These are phyloP conservation scores for Encarsia formosa DNA, from an alignment of 2,888 invertebrate genomes.

Conservation along the genomic window DNA sequence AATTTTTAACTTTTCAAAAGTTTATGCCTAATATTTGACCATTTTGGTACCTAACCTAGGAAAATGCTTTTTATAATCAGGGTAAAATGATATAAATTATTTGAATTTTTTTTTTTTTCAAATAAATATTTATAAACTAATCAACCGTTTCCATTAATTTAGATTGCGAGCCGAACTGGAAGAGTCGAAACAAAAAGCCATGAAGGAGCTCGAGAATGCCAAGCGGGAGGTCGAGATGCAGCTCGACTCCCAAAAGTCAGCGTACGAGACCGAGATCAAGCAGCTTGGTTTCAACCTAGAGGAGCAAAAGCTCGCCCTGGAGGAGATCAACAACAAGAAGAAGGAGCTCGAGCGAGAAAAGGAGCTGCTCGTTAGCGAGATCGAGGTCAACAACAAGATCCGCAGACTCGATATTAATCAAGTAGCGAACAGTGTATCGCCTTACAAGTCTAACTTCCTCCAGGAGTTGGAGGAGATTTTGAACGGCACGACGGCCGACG, in stretches of 20 bases:
- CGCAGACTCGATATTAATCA: conserved; percentile 52
- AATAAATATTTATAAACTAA: too few species aligned
- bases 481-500: conserved; percentile 43
- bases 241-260: conserved; percentile 42
- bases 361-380: conserved; percentile 48
- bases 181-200: conserved; percentile 47
- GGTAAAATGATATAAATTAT: too few species aligned
- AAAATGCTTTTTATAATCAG: too few species aligned
- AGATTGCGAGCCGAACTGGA: conserved; percentile 47
- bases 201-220: conserved; percentile 46
- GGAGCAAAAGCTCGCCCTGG: conserved; percentile 44
- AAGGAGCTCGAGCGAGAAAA: conserved; percentile 45
- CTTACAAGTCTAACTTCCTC: conserved; percentile 55
- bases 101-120: background rate
- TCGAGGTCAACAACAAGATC: conserved; percentile 51
- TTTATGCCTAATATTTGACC: too few species aligned
- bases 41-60: too few species aligned
- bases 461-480: conserved; percentile 55
- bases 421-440: conserved; percentile 46
- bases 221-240: conserved; percentile 45
- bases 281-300: conserved; percentile 43
- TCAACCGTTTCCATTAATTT: too few species aligned
- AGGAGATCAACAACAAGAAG: conserved; percentile 42
- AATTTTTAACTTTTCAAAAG: too few species aligned
- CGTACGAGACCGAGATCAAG: conserved; percentile 46